Percentiles rank a stretch among this genome's conserved stretches.
These are phyloP conservation scores for Chaenogobius annularis DNA, from an alignment of 2,113 vertebrate species.

Conservation along the genomic window DNA sequence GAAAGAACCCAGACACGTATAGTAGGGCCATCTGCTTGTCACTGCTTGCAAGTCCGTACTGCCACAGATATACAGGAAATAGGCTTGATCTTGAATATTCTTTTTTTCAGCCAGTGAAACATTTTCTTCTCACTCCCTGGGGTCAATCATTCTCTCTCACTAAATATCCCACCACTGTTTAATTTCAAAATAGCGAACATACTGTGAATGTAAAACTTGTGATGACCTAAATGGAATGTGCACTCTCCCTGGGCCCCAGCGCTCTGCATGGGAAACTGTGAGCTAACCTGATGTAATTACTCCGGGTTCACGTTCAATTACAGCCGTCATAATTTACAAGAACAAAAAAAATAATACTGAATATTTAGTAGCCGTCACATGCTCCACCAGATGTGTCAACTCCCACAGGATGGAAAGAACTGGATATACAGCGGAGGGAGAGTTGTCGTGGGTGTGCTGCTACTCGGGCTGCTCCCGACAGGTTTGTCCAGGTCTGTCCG, in stretches of 20 bases:
- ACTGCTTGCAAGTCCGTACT: too few species aligned
- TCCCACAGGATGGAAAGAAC: neutral
- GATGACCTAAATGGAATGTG: neutral
- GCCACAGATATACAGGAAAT: too few species aligned
- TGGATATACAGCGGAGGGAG: neutral
- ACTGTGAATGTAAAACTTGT: neutral
- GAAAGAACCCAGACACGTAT: too few species aligned
- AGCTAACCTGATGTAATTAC: conserved; percentile 7
- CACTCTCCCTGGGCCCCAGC: neutral
- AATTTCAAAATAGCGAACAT: neutral
- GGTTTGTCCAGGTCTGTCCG: too few species aligned
- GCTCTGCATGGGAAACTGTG: neutral
- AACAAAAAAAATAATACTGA: neutral
- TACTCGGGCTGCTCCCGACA: too few species aligned
- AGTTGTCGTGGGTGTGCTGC: too few species aligned
- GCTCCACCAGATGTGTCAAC: neutral
- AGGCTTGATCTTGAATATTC: too few species aligned
- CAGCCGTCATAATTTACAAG: neutral
- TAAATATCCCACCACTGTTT: neutral
- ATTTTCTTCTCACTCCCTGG: neutral
- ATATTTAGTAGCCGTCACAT: neutral
- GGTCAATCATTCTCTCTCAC: neutral
- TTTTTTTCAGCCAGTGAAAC: too few species aligned
- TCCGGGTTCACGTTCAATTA: neutral
- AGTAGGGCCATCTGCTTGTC: too few species aligned